phyloP scores from a whole-genome alignment of 2,888 invertebrate species.

The Melanargia galathea region DNA sequence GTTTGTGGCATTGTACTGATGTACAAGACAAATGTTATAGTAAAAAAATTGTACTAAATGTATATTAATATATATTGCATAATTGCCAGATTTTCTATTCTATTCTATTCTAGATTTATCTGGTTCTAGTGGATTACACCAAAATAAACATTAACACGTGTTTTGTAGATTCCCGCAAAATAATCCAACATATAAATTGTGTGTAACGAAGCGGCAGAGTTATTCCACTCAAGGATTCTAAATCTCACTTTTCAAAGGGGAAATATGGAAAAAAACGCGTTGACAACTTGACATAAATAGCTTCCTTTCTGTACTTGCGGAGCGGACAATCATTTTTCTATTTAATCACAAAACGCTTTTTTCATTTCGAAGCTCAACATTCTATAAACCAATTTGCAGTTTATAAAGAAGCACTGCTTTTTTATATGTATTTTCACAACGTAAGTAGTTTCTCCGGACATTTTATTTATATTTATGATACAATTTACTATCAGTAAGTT shows the following conservation, averaged over 20 bases:
- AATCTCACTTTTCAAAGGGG: conserved; percentile 18
- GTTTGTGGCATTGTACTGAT: too few relatives aligned
- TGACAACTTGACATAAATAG: conserved; percentile 37
- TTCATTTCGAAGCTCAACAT: conserved; percentile 6
- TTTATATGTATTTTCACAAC: not conserved
- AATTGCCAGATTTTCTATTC: not conserved
- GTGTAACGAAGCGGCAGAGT: not conserved
- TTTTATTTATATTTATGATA: not conserved
- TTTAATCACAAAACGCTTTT: conserved; percentile 22
- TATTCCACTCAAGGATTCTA: conserved; percentile 9
- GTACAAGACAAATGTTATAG: too few relatives aligned
- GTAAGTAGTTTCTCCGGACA: not conserved
- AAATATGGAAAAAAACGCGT: conserved; percentile 21
- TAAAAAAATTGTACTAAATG: too few relatives aligned
- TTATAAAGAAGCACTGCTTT: not conserved
- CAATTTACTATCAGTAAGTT: not conserved
- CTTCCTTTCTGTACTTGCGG: conserved; percentile 22
- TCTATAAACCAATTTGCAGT: not conserved
- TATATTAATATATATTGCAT: too few relatives aligned
- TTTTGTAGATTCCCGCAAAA: not conserved
- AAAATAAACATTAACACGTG: not conserved
- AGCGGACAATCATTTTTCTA: conserved; percentile 28
- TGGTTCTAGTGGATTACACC: not conserved
- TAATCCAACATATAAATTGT: not conserved
- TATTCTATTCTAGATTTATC: too few relatives aligned